Evolutionary conservation across 2,888 invertebrate genomes (phyloP).

Genomic region (Ophion ellenae): DNA sequence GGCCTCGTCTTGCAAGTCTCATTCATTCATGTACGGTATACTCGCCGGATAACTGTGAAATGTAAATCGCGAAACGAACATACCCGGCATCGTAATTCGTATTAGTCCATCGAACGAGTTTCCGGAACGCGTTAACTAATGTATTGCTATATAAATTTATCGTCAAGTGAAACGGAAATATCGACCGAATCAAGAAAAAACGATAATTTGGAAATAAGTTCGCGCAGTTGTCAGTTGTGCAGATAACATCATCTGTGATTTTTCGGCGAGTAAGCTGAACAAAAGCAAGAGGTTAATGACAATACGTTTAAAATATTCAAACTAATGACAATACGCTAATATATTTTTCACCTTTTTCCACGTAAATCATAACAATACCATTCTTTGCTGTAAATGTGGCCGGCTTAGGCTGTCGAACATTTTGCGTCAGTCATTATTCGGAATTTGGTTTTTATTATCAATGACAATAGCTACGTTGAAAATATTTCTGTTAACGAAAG

Average conservation of each 20-base stretch:
- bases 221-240: background rate
- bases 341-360: background rate
- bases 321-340: background rate
- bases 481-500: too few species aligned
- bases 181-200: background rate
- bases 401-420: too few species aligned
- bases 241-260: background rate
- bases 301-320: background rate
- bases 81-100: background rate
- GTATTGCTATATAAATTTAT: background rate
- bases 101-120: background rate
- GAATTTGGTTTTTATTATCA: too few species aligned
- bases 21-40: constrained; percentile 74
- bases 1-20: constrained; percentile 61
- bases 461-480: too few species aligned
- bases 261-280: constrained; percentile 3
- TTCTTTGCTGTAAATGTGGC: too few species aligned
- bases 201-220: background rate
- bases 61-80: constrained; percentile 16
- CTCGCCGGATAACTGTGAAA: constrained; percentile 63
- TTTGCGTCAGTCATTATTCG: too few species aligned
- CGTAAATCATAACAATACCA: background rate
- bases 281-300: background rate
- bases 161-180: background rate
- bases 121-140: background rate